Percentiles rank a stretch among this genome's conserved stretches.
These are phyloP conservation scores for Marasmarcha lunaedactyla DNA, from an alignment of 2,888 invertebrate species.

Conservation along the genomic window DNA sequence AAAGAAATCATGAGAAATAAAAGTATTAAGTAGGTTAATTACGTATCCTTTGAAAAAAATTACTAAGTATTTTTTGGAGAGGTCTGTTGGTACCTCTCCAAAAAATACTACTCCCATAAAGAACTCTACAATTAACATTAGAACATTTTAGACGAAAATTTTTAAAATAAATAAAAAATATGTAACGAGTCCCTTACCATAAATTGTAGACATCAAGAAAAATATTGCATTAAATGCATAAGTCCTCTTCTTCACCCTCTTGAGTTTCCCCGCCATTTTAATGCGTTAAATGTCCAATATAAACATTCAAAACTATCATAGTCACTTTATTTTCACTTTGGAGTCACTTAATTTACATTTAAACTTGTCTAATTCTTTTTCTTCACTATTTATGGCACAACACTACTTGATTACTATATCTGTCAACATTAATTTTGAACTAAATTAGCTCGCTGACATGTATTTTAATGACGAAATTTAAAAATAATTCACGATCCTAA, in stretches of 20 bases:
- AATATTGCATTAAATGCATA: slow-evolving; percentile 51
- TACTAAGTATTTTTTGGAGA: too few species aligned
- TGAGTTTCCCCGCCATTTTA: slow-evolving; percentile 48
- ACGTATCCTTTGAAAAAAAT: too few species aligned
- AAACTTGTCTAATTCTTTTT: slow-evolving; percentile 33
- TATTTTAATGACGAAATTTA: slow-evolving; percentile 45
- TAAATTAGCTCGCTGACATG: slow-evolving; percentile 61
- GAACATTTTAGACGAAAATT: too few species aligned
- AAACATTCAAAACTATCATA: slow-evolving; percentile 24
- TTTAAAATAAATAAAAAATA: too few species aligned
- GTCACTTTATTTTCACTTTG: slow-evolving; percentile 33
- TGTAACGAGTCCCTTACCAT: slow-evolving; percentile 61
- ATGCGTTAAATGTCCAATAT: slow-evolving; percentile 12
- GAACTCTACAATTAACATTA: too few species aligned
- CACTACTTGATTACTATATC: slow-evolving; percentile 40
- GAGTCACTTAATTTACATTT: slow-evolving; percentile 7
- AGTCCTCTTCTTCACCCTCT: slow-evolving; percentile 50
- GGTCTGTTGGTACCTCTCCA: too few species aligned
- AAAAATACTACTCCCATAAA: too few species aligned
- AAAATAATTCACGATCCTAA: slow-evolving; percentile 50
- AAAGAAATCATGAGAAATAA: too few species aligned
- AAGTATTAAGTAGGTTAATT: too few species aligned
- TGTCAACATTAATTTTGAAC: slow-evolving; percentile 46
- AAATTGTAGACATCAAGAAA: slow-evolving; percentile 51
- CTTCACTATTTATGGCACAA: slow-evolving; percentile 35